A percentile compares a stretch with the other conserved stretches of the same genome.
phyloP scores from a whole-genome alignment of 1,140 invertebrate species.

The Cotesia typhae region DNA sequence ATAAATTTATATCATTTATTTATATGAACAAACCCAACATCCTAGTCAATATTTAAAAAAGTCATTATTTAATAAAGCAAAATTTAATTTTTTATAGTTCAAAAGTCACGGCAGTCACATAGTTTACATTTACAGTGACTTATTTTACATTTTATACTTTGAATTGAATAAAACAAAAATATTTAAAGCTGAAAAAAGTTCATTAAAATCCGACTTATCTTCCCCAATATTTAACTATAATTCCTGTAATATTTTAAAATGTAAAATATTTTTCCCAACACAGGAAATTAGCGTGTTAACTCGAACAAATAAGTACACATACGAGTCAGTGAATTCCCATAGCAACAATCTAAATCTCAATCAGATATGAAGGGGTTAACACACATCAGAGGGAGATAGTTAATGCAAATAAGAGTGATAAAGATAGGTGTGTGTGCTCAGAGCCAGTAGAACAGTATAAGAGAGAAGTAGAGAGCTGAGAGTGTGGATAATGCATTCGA shows the following conservation, averaged over 20 bases:
- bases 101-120: no score
- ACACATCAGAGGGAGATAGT: conserved; percentile 8
- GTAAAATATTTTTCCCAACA: not conserved
- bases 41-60: no score
- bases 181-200: no score
- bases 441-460: conserved; percentile 33
- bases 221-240: no score
- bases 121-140: no score
- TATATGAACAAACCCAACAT: no score
- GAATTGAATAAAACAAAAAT: no score
- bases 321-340: conserved; percentile 50
- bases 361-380: conserved; percentile 50
- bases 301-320: conserved; percentile 1
- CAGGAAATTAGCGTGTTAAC: conserved; percentile 9
- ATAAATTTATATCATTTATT: no score
- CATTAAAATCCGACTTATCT: no score
- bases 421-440: conserved; percentile 4
- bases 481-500: conserved; percentile 60
- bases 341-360: conserved; percentile 57
- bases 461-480: conserved; percentile 46
- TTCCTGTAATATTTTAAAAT: not conserved
- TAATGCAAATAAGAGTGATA: conserved; percentile 12
- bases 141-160: no score
- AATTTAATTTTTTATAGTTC: no score
- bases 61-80: no score